These are phyloP conservation scores for Rhinophrynus dorsalis DNA, from an alignment of 2,797 vertebrate genomes.

Conservation along the genomic window DNA sequence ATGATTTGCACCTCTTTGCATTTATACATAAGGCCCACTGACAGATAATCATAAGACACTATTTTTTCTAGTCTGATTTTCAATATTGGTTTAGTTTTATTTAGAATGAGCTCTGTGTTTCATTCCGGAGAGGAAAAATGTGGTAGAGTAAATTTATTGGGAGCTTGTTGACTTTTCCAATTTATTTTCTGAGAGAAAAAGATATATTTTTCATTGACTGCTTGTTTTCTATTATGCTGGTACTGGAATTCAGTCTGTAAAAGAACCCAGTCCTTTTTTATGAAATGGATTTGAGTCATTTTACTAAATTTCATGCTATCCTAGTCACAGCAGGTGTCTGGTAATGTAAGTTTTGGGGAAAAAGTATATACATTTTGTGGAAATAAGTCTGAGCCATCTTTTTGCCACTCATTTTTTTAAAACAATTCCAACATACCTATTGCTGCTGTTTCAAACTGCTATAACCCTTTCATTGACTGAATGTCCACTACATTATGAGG, in stretches of 20 bases:
- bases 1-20: too few relatives aligned
- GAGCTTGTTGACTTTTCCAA: constrained; percentile 50
- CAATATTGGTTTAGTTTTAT: constrained; percentile 6
- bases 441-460: too few relatives aligned
- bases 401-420: too few relatives aligned
- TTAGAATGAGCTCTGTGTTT: constrained; percentile 26
- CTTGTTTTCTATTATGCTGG: constrained; percentile 54
- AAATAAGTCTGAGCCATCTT: too few relatives aligned
- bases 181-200: constrained; percentile 50
- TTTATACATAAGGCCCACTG: too few relatives aligned
- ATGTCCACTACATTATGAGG: too few relatives aligned
- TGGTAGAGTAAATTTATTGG: constrained; percentile 31
- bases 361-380: constrained; percentile 57
- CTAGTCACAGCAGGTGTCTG: constrained; percentile 61
- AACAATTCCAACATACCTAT: too few relatives aligned
- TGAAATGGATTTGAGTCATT: constrained; percentile 59
- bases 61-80: too few relatives aligned
- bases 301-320: constrained; percentile 58
- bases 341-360: constrained; percentile 59
- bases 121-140: constrained; percentile 3
- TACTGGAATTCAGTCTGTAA: constrained; percentile 51
- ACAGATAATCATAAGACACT: too few relatives aligned
- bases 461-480: too few relatives aligned
- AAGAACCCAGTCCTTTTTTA: constrained; percentile 55
- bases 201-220: constrained; percentile 45